phyloP scores from a whole-genome alignment of 2,113 vertebrate genomes.

The Probosciger aterrimus region DNA sequence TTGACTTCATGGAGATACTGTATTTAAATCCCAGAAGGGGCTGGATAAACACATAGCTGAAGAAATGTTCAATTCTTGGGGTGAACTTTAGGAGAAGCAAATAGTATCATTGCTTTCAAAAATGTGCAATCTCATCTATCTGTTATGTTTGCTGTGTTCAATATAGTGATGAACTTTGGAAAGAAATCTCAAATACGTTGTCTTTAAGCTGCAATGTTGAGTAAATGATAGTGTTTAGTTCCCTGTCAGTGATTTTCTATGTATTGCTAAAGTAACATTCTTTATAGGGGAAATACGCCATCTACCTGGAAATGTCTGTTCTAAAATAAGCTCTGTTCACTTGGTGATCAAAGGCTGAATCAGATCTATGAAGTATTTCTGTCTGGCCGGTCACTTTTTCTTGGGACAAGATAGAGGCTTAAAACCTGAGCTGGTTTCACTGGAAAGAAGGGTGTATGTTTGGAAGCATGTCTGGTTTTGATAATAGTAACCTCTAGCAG shows the following conservation, averaged over 20 bases:
- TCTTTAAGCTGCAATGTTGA: neutral
- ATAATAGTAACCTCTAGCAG: neutral
- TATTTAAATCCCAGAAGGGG: neutral
- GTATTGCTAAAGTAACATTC: neutral
- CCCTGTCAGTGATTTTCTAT: neutral
- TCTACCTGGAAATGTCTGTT: neutral
- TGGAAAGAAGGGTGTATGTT: neutral
- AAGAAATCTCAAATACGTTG: neutral
- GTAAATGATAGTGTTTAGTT: neutral
- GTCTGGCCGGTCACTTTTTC: neutral
- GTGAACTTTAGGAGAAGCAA: neutral
- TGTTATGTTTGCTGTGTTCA: constrained; percentile 11
- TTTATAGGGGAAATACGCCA: neutral
- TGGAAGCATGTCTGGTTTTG: neutral
- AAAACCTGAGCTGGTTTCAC: neutral
- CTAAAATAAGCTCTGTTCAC: neutral
- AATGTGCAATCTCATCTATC: neutral
- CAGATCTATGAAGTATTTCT: neutral
- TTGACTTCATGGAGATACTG: neutral
- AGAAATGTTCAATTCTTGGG: neutral
- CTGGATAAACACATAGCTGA: constrained; percentile 3
- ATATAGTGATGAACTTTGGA: neutral
- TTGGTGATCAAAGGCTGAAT: neutral
- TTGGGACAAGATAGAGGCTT: neutral
- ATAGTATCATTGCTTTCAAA: neutral